Base-by-base conservation (phyloP, 2,797 vertebrate genomes). In the Lagocephalus sceleratus region DNA sequence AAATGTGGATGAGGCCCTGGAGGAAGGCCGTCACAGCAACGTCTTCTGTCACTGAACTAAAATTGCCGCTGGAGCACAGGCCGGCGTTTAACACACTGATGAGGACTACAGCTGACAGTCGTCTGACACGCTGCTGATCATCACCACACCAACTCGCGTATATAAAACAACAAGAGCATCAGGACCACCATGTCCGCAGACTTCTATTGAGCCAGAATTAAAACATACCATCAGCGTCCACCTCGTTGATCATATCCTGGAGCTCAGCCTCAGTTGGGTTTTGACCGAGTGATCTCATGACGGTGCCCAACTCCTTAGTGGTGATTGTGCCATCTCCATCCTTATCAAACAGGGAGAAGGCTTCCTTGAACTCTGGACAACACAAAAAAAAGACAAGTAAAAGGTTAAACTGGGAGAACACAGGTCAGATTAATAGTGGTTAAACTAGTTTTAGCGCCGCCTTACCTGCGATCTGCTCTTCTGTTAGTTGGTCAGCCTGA, bases 221-320 rank as follows among this genome's bases (percentile, higher is more conserved):
- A 12, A 17, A 62, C 82, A 0, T 83, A 98, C 96, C 96, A 44
- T 99, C 96, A 39, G 96, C 96, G 21, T 99, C 97, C 83, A 99
- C 97, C 80, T 99, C 96, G 21, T 98, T 98, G 83, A 99, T 98
- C 96, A 99, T 98, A 77, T 98, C 97, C 91, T 98, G 96, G 63
- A 99, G 88, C 60, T 98, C 95, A 0, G 96, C 96, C 85, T 98
- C 96, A 51, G 96, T 98, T 25, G 96, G 96, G 90, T 98, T 98
- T 87, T 99, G 95, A 65, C 96, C 97, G 79, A 99, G 81, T 63
- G 97, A 99, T 82, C 97, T 91, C 96, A 99, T 99, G 75, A 99
- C 97, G 1, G 97, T 99, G 54, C 96, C 97, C 76, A 99, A 88
- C 75, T 99, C 97, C 91, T 98, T 99, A 23, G 97, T 99, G 79